Evolutionary conservation across 2,113 vertebrate genomes (phyloP).

Genomic region (Corapipo altera): DNA sequence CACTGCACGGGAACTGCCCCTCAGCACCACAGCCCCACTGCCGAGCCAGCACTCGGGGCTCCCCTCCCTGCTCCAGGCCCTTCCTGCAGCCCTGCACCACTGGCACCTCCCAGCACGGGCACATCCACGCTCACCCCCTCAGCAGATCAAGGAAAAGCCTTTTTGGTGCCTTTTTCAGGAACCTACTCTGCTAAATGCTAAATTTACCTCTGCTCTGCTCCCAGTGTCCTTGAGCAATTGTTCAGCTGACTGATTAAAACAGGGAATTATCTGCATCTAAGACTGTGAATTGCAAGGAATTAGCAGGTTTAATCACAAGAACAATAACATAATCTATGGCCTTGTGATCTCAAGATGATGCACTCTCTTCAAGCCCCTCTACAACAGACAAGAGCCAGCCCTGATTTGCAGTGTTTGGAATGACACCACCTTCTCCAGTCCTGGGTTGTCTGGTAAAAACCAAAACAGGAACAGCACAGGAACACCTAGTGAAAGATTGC

Average conservation of each 20-base stretch:
- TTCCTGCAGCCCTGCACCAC: not conserved
- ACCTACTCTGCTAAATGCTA: not conserved
- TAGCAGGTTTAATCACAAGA: slow-evolving; percentile 43
- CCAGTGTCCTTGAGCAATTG: not conserved
- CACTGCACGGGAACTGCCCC: not conserved
- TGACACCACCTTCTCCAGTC: slow-evolving; percentile 11
- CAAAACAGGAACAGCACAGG: slow-evolving; percentile 24
- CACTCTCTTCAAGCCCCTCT: slow-evolving; percentile 15
- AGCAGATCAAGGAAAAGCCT: not conserved
- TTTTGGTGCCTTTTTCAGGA: not conserved
- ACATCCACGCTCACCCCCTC: rapidly evolving
- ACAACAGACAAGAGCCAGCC: not conserved
- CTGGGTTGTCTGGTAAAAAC: slow-evolving; percentile 23
- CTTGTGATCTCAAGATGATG: slow-evolving; percentile 18
- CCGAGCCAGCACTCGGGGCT: not conserved
- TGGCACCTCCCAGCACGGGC: not conserved
- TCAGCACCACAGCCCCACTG: not conserved
- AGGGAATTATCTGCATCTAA: not conserved
- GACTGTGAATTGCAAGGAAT: slow-evolving; percentile 10
- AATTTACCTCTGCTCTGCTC: not conserved
- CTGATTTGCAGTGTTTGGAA: not conserved
- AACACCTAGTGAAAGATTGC: slow-evolving; percentile 10
- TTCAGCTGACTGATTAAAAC: not conserved
- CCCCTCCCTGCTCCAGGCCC: not conserved
- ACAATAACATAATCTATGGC: not conserved